A percentile compares a stretch with the other conserved stretches of the same genome.
Conservation (phyloP, 2,113 vertebrate species). For the Pseudorhombus dupliciocellatus region DNA sequence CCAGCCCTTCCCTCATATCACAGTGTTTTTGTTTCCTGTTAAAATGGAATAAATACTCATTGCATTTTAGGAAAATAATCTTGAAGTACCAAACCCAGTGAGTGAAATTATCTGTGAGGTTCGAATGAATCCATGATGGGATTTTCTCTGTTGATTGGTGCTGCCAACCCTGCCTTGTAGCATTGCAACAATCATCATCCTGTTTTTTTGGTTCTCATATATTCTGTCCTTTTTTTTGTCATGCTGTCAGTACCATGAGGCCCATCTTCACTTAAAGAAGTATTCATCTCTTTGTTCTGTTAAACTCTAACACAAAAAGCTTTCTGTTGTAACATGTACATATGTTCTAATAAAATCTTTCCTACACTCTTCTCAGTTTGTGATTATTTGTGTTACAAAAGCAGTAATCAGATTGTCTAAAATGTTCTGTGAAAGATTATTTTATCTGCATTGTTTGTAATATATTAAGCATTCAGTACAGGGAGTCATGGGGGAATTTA, state of each 20-base stretch:
- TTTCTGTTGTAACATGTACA: constrained; percentile 67
- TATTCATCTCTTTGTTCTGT: constrained; percentile 43
- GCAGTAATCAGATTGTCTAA: neutral
- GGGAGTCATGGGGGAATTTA: too few relatives aligned
- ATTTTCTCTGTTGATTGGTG: constrained; percentile 56
- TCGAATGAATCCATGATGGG: constrained; percentile 37
- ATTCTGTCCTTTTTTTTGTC: constrained; percentile 17
- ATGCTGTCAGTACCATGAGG: constrained; percentile 16
- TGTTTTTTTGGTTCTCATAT: constrained; percentile 79
- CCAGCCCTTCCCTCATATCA: neutral
- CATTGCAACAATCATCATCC: constrained; percentile 94
- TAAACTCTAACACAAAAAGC: constrained; percentile 40
- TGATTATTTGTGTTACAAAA: neutral
- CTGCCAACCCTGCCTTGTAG: constrained; percentile 88
- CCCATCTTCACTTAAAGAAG: constrained; percentile 24
- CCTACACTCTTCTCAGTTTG: neutral
- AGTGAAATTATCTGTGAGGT: constrained; percentile 19
- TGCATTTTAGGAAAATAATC: constrained; percentile 17
- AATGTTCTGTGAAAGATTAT: neutral
- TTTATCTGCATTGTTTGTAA: neutral
- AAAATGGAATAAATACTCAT: constrained; percentile 18
- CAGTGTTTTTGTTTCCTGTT: neutral
- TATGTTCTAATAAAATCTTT: constrained; percentile 79
- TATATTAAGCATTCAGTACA: too few relatives aligned
- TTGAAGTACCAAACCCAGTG: constrained; percentile 23